Base-by-base conservation (phyloP, 92 coral and sea anemone genomes). In the Zoanthus gigantus region DNA sequence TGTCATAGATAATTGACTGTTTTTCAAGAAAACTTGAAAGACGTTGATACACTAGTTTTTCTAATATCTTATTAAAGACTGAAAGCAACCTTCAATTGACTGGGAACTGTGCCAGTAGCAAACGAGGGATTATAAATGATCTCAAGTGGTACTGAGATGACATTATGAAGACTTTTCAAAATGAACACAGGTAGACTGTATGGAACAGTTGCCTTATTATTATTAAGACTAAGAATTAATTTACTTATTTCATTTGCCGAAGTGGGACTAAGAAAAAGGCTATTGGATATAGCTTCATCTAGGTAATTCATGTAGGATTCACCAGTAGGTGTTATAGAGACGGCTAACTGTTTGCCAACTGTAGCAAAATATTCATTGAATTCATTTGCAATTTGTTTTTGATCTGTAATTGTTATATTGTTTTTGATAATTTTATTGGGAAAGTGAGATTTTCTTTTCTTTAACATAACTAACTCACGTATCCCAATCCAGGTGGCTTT, bases 401-500 rank as follows among this genome's bases (percentile, higher is more conserved):
- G 31, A 85, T 77, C 82, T 23, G 71, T 14, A 34, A 75, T 87
- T 11, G 54, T 48, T 17, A 67, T 80, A 9, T 87, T 61, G 61
- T 84, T 0, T 42, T 79, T n/a, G 45, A 28, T 67, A 15, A 78
- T 63, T 79, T 86, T 78, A 4, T 81, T 56, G 1, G 76, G 82
- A 4, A 34, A 17, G 13, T 42, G 8, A 37, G 45, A 42, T 14
- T 28, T 47, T 3, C 48, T 52, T 47, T 13, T 14, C 65, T 72
- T 9, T n/a, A 73, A 45, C 7, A 42, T 65, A 46, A 44, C 77
- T 9, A 68, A 52, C 77, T 90, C 73, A 63, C 67, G 71, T 34
- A 81, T 85, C 9, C 90, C 92, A 66, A 78, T 77, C 87, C 90
- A 90, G 47, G 44, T 77, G 2, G 86, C 85, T 79, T 85, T 86